Base-by-base conservation (phyloP, 2,888 invertebrate genomes). In the Hedychridium roseum region DNA sequence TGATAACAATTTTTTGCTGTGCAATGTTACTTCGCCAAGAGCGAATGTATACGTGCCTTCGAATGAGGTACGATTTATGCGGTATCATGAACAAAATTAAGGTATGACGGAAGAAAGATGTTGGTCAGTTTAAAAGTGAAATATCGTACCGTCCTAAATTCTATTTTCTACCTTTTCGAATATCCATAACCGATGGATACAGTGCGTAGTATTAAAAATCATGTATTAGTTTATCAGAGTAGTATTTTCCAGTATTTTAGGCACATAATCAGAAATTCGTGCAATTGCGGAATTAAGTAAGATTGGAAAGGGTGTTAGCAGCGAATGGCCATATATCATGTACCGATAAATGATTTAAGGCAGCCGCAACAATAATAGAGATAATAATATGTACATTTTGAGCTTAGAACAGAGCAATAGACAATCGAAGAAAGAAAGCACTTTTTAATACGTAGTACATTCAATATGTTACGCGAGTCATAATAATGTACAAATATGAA, bases 31-130 rank as follows among this genome's bases (percentile, higher is more conserved):
- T 15, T 3, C 9, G 16, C 7, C 1, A 32, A 15, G 14, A 16
- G 34, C 27, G 40, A 60, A 47, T 4, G 15, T 34, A 15, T 32
- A 48, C 38, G 64, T 64, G 64, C 64, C 64, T 64, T 63, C 20
- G 32, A 34, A 42, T 43, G 37, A 38, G 42, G 44, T 58, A 48
- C 43, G 42, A 47, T 50, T 44, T 21, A 34, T 12, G 37, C 14
- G 31, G 35, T 42, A 27, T 46, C 34, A 27, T 17, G 23, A 20
- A n/a, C 5, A 23, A 23, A 23, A 40, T 31, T 35, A 7, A 39
- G n/a, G n/a, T n/a, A n/a, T n/a, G n/a, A n/a, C 38, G 3, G 20
- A 36, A 40, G 20, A 20, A 2, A 31, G 17, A 35, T 16, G 27
- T 21, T 32, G n/a, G 6, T 23, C 21, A 34, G 17, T 27, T 37